Evolutionary conservation across 1,140 invertebrate species (phyloP).

Genomic region (Maconellicoccus hirsutus): DNA sequence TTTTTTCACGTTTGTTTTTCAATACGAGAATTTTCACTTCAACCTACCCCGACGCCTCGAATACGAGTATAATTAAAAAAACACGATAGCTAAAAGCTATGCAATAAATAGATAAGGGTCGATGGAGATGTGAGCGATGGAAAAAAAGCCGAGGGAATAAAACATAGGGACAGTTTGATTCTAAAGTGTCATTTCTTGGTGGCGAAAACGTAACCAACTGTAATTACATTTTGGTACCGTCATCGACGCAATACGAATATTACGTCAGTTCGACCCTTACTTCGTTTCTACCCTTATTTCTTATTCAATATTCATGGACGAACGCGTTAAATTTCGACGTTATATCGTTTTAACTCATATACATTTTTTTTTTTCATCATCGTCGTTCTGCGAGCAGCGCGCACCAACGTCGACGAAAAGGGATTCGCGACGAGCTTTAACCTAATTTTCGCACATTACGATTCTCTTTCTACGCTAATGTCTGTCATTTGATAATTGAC

Average conservation of each 20-base stretch:
- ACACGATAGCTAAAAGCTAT: too few species aligned
- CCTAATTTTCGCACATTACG: not conserved
- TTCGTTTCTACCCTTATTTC: not conserved
- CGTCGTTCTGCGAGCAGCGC: not conserved
- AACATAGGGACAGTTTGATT: not conserved
- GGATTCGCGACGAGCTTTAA: not conserved
- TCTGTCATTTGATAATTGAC: slow-evolving; percentile 5
- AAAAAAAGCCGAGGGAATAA: too few species aligned
- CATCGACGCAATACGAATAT: slow-evolving; percentile 8
- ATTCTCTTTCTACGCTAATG: not conserved
- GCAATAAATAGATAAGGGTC: too few species aligned
- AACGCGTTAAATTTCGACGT: slow-evolving; percentile 3
- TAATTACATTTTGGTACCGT: slow-evolving; percentile 5
- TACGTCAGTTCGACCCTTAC: not conserved
- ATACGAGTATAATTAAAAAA: too few species aligned
- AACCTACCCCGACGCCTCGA: too few species aligned
- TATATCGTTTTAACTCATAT: not conserved
- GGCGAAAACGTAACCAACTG: slow-evolving; percentile 7
- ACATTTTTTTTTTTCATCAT: not conserved
- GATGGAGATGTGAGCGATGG: too few species aligned
- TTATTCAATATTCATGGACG: slow-evolving; percentile 9
- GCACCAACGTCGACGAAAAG: not conserved
- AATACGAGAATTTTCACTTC: too few species aligned
- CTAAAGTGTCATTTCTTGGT: not conserved
- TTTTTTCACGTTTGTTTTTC: too few species aligned